Base-by-base conservation (phyloP, 2,113 vertebrate species). In the Mola mola region DNA sequence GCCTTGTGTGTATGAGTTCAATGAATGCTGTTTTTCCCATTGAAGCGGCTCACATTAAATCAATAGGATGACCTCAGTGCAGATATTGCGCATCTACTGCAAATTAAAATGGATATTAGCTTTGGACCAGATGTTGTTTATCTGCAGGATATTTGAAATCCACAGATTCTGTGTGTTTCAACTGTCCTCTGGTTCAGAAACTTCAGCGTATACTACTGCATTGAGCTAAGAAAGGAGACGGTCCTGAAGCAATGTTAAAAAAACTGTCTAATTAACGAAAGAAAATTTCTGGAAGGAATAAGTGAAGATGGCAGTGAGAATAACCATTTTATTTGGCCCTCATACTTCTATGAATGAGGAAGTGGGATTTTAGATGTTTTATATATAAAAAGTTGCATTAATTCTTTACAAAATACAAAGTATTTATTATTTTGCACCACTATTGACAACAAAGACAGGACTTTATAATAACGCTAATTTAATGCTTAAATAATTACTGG, bases 71-170 rank as follows among this genome's bases (percentile, higher is more conserved):
- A 84, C 78, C 75, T 84, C 65, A 24, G 64, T 37, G 52, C 28
- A 75, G 64, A 68, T 56, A 44, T 51, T 70, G 63, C 72, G 66
- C 71, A 66, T 81, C 33, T 59, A 25, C 57, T 61, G 64, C 70
- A 84, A 78, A 86, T 75, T 74, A 59, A 82, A 87, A 83, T 82
- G 55, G 69, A 74, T 81, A 85, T 84, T 78, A 74, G 56, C 31
- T 66, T 52, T 60, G 59, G 48, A 79, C 62, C 59, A 73, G 31
- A 77, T 70, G 73, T 72, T 78, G 66, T 80, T 84, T 79, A 77
- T 78, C 72, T 73, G 76, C 66, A 64, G 67, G 67, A 48, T 37
- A 33, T 77, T 79, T 58, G 46, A 50, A 75, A 69, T 36, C 5
- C 50, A 70, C 24, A 52, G 58, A 62, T 20, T 13, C 36, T 15